A percentile compares a stretch with the other conserved stretches of the same genome.
Conservation (phyloP, 2,797 vertebrate species). For the Eleutherodactylus coqui region DNA sequence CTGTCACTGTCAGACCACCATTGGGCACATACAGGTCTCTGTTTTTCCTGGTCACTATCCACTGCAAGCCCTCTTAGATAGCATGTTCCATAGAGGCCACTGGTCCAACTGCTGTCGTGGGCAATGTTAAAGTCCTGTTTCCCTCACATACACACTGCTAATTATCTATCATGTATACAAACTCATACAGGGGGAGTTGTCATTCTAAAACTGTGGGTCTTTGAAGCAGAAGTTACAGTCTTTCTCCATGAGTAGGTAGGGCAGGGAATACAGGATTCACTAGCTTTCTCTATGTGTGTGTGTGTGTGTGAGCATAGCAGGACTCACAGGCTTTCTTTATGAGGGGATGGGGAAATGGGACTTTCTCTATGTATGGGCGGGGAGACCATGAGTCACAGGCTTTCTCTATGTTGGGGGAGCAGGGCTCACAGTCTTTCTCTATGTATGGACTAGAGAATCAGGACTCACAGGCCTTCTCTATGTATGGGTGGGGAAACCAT, state of each 20-base stretch:
- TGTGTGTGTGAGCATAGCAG: no score
- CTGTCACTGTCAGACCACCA: no score
- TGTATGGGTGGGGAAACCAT: not conserved
- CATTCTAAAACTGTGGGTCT: no score
- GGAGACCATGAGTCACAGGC: no score
- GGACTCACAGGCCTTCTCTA: not conserved
- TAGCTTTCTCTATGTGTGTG: not conserved
- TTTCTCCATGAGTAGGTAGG: not conserved
- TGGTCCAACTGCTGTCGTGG: no score
- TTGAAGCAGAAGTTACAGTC: not conserved
- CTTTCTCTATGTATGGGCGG: not conserved
- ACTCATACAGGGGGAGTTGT: no score
- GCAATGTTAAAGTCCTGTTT: no score
- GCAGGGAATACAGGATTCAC: not conserved
- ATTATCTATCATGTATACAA: no score
- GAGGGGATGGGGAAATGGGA: not conserved
- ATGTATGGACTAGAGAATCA: not conserved
- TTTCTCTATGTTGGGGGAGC: not conserved
- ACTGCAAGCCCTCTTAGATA: no score
- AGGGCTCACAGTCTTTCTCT: not conserved
- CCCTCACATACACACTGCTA: no score
- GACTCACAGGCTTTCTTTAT: not conserved
- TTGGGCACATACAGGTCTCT: no score
- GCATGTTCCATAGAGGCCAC: no score
- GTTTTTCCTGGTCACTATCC: not conserved